Evolutionary conservation across 2,888 invertebrate genomes (phyloP), one percentile per base, ranked within the genome.

Genomic region (Hirtodrosophila histrioides): DNA sequence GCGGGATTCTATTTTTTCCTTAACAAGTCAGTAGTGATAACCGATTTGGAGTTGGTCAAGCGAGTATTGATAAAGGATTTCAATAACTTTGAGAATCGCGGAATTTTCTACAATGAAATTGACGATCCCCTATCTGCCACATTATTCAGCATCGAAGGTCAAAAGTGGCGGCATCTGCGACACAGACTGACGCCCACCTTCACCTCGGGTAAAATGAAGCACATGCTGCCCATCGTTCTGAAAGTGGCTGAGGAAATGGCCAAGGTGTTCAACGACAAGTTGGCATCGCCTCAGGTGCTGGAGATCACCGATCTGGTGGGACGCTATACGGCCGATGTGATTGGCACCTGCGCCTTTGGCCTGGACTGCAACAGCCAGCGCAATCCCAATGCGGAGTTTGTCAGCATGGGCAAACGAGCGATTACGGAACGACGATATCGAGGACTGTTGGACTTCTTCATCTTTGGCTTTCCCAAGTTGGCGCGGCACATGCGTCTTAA

Each of bases 271-370:
- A 80, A 37, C 0, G 67, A 69, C 0, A 57, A 5, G 67, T 75
- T 35, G 75, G 75, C 29, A 73, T 85, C 24, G 4, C 33, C n/a
- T 0, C 40, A 69, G 3, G 68, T 69, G 4, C 8, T 82, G 4
- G 88, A 88, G 10, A 50, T 71, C 0, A 27, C 43, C 2, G 92
- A 92, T 23, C 60, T 91, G 1, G 83, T 90, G 53, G 90, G 90
- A 0, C 88, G 91, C 17, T 93, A 90, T 53, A 92, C 92, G 0
- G 92, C 92, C 5, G 93, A 93, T 74, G 92, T 93, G 0, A 92
- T 93, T 50, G 92, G 92, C 1, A 86, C 79, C 10, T 90, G 91
- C 67, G 92, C 90, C 2, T 93, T 93, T 67, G 92, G 92, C 3
- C 78, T 93, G 10, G 90, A 92, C 2, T 90, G 91, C 64, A 92